phyloP scores from a whole-genome alignment of 2,113 vertebrate genomes.

The Laticauda laticaudata region DNA sequence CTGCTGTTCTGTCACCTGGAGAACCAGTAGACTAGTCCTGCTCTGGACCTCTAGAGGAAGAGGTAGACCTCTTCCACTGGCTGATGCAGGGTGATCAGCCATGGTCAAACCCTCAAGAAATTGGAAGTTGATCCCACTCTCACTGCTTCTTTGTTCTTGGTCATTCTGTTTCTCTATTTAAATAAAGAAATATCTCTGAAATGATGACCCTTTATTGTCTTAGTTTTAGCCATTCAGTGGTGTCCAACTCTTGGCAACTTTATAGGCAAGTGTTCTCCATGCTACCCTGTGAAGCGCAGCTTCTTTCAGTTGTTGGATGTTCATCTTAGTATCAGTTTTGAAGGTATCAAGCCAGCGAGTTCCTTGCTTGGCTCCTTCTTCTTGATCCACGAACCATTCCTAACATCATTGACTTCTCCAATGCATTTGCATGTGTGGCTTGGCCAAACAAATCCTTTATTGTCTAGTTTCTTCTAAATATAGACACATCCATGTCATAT shows the following conservation, averaged over 20 bases:
- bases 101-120: neutral
- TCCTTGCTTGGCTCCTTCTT: neutral
- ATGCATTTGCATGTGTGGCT: neutral
- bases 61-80: neutral
- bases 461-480: neutral
- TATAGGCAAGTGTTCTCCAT: neutral
- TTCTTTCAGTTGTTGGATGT: neutral
- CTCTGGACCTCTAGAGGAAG: neutral
- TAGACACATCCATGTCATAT: neutral
- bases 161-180: neutral
- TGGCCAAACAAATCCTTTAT: neutral
- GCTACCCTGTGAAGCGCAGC: neutral
- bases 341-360: too few relatives aligned
- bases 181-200: neutral
- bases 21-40: neutral
- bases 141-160: neutral
- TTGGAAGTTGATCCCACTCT: neutral
- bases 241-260: neutral
- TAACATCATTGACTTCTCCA: neutral
- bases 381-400: neutral
- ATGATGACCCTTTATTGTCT: neutral
- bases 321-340: neutral
- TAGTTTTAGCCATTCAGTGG: neutral
- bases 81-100: neutral
- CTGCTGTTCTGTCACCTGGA: neutral